phyloP scores from a whole-genome alignment of 2,888 invertebrate species.

The Pyrocoelia pectoralis region DNA sequence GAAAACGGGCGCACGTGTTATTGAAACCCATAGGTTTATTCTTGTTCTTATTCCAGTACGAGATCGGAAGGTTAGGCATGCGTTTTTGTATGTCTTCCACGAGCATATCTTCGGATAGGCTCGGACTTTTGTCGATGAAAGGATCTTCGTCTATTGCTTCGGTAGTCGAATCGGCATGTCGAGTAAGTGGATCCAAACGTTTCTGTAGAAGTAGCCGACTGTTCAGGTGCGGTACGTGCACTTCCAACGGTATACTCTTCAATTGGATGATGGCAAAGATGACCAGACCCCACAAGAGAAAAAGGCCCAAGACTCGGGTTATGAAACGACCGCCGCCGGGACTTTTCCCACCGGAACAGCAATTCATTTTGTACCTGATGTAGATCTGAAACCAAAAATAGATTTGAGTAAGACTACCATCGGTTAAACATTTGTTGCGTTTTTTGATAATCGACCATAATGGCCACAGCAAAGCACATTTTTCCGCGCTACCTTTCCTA shows the following conservation, averaged over 20 bases:
- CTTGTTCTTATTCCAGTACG: conserved; percentile 85
- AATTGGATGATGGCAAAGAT: conserved; percentile 60
- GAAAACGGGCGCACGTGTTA: conserved; percentile 83
- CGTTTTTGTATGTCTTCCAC: conserved; percentile 80
- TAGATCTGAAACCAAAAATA: conserved; percentile 19
- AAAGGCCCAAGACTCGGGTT: conserved; percentile 59
- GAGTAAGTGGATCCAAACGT: conserved; percentile 55
- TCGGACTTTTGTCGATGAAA: conserved; percentile 67
- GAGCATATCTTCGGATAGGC: conserved; percentile 75
- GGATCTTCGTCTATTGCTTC: conserved; percentile 64
- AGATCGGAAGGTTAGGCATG: conserved; percentile 84
- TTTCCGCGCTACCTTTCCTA: too few species aligned
- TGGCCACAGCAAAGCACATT: too few species aligned
- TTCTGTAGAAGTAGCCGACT: conserved; percentile 65
- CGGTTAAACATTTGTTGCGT: too few species aligned
- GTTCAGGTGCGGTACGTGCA: conserved; percentile 56
- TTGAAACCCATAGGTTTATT: conserved; percentile 76
- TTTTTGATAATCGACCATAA: too few species aligned
- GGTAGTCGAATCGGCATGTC: conserved; percentile 57
- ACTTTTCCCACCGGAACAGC: conserved; percentile 35
- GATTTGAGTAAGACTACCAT: too few species aligned
- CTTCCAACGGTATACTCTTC: conserved; percentile 55
- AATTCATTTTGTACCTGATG: conserved; percentile 33
- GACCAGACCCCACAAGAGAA: conserved; percentile 60
- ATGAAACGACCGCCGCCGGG: conserved; percentile 58